Conservation (phyloP, 2,113 vertebrate genomes). For the Stomatorhinus ivindoensis region DNA sequence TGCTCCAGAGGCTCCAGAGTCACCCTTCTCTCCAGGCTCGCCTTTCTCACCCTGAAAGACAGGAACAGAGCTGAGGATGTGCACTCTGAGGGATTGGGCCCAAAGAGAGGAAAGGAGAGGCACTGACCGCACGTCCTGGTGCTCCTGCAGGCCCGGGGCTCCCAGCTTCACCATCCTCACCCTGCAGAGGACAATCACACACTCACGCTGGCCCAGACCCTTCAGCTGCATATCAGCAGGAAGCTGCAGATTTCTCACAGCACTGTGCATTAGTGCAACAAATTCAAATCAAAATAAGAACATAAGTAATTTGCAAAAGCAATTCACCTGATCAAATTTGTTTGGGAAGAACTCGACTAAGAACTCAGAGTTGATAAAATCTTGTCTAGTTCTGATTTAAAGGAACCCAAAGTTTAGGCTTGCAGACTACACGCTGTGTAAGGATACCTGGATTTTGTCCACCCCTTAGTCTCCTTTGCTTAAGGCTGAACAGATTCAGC, state of each 20-base stretch:
- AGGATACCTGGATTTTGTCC: too few relatives aligned
- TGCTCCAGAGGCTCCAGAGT: slow-evolving; percentile 77
- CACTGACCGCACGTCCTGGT: slow-evolving; percentile 67
- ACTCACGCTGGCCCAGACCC: neutral
- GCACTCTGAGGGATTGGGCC: neutral
- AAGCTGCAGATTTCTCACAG: neutral
- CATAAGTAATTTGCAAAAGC: too few relatives aligned
- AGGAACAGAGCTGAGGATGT: neutral
- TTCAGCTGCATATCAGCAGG: neutral
- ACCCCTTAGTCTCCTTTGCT: too few relatives aligned
- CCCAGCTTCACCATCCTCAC: slow-evolving; percentile 80
- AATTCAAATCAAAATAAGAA: neutral
- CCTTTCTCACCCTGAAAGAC: slow-evolving; percentile 66
- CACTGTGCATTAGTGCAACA: neutral
- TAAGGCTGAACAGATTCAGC: too few relatives aligned
- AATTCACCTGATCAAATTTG: too few relatives aligned
- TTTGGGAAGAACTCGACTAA: too few relatives aligned
- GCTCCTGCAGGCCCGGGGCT: slow-evolving; percentile 67
- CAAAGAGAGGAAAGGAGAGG: neutral
- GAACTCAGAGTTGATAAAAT: too few relatives aligned
- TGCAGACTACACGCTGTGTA: too few relatives aligned
- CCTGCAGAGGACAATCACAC: slow-evolving; percentile 51
- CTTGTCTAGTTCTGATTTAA: too few relatives aligned
- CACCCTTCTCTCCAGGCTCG: slow-evolving; percentile 91
- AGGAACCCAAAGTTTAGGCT: too few relatives aligned